Evolutionary conservation across 2,797 vertebrate genomes (phyloP).

Genomic region (Neopelma chrysocephalum): DNA sequence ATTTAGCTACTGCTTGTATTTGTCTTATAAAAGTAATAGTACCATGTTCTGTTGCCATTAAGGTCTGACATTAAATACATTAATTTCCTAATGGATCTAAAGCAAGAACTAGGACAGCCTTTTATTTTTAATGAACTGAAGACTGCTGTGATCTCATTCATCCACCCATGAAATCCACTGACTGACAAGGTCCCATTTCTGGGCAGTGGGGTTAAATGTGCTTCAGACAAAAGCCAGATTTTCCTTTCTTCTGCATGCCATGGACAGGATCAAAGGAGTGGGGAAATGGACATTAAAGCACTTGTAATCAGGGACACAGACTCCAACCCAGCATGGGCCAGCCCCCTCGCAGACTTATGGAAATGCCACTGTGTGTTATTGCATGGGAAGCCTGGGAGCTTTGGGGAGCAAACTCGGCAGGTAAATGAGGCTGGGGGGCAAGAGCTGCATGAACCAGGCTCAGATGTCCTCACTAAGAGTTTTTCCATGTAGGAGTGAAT

Average conservation of each 20-base stretch:
- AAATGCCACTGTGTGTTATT: neutral
- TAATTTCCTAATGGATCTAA: constrained; percentile 40
- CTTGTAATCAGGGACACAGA: constrained; percentile 56
- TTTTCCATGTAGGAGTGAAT: neutral
- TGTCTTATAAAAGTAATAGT: constrained; percentile 18
- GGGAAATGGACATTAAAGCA: constrained; percentile 62
- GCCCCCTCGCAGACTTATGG: constrained; percentile 30
- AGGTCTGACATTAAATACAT: constrained; percentile 9
- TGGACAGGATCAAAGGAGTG: constrained; percentile 60
- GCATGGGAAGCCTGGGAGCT: neutral
- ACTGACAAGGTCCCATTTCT: constrained; percentile 68
- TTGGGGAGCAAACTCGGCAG: neutral
- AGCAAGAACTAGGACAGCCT: neutral
- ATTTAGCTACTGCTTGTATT: constrained; percentile 40
- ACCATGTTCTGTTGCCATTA: neutral
- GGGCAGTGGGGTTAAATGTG: constrained; percentile 45
- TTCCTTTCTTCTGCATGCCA: constrained; percentile 59
- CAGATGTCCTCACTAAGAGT: neutral
- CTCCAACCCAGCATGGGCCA: constrained; percentile 54
- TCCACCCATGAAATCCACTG: constrained; percentile 67
- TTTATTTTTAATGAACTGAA: constrained; percentile 62
- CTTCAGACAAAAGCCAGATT: constrained; percentile 68
- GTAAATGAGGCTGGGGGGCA: neutral
- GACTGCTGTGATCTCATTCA: constrained; percentile 61
- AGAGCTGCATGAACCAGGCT: neutral